Percentiles rank a stretch among this genome's conserved stretches.
Conservation (phyloP, 2,113 vertebrate species). For the Amblyornis subalaris region DNA sequence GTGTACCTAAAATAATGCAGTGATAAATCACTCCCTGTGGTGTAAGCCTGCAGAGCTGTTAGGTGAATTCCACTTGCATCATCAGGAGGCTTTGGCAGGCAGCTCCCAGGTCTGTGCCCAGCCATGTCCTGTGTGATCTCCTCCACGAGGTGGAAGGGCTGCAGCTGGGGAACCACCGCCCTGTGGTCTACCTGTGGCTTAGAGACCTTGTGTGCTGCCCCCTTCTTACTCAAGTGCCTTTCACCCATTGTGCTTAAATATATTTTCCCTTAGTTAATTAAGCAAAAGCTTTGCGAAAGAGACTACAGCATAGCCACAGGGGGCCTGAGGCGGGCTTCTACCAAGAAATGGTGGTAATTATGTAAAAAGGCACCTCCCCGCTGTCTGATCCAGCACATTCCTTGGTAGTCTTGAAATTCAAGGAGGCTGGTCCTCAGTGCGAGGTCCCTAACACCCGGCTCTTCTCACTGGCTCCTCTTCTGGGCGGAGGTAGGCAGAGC, state of each 20-base stretch:
- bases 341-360: background rate
- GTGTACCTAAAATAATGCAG: background rate
- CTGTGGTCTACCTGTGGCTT: background rate
- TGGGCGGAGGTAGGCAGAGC: background rate
- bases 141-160: background rate
- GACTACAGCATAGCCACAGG: background rate
- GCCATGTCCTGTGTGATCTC: background rate
- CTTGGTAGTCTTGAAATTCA: background rate
- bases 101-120: background rate
- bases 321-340: background rate
- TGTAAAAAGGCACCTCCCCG: background rate
- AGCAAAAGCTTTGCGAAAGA: background rate
- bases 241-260: background rate
- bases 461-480: slow-evolving; percentile 32
- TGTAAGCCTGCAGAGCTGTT: background rate
- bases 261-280: background rate
- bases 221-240: background rate
- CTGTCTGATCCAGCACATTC: slow-evolving; percentile 22
- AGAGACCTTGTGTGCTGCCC: background rate
- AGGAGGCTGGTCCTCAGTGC: background rate
- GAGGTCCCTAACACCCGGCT: background rate
- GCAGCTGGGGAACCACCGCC: background rate
- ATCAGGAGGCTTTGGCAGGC: background rate
- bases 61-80: background rate
- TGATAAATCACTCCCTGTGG: background rate